Percentiles rank a stretch among this genome's conserved stretches.
Evolutionary conservation across 2,113 vertebrate genomes (phyloP).

Genomic region (Coptodon rendalli): DNA sequence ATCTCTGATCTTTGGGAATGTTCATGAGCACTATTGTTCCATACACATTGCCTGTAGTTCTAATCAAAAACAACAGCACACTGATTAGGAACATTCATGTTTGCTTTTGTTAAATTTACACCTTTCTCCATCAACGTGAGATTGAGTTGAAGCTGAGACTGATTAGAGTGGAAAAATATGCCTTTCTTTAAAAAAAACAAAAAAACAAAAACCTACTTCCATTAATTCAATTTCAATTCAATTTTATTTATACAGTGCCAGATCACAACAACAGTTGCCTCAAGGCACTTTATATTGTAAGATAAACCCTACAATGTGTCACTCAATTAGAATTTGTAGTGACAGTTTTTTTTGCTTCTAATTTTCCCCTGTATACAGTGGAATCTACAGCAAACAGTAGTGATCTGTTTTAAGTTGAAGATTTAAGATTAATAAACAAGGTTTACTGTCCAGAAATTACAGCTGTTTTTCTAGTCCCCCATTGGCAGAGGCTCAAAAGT

Average conservation of each 20-base stretch:
- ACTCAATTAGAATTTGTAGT: neutral
- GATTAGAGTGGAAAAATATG: neutral
- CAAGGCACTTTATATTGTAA: neutral
- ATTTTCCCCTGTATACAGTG: neutral
- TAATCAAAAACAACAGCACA: neutral
- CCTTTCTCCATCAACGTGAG: neutral
- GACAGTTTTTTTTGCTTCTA: neutral
- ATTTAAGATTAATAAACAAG: neutral
- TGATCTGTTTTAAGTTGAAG: neutral
- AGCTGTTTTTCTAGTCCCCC: neutral
- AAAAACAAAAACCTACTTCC: neutral
- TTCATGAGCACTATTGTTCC: neutral
- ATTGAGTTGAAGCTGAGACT: neutral
- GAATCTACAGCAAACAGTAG: neutral
- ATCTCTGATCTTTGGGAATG: neutral
- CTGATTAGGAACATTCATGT: neutral
- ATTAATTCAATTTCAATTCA: fast-evolving
- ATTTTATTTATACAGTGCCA: neutral
- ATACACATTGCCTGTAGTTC: neutral
- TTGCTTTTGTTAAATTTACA: neutral
- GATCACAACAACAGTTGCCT: neutral
- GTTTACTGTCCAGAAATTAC: neutral
- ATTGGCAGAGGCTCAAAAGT: neutral
- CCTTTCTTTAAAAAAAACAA: neutral
- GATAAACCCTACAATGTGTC: neutral